Base-by-base conservation (phyloP, 92 coral and sea anemone species). In the Heliopora coerulea region DNA sequence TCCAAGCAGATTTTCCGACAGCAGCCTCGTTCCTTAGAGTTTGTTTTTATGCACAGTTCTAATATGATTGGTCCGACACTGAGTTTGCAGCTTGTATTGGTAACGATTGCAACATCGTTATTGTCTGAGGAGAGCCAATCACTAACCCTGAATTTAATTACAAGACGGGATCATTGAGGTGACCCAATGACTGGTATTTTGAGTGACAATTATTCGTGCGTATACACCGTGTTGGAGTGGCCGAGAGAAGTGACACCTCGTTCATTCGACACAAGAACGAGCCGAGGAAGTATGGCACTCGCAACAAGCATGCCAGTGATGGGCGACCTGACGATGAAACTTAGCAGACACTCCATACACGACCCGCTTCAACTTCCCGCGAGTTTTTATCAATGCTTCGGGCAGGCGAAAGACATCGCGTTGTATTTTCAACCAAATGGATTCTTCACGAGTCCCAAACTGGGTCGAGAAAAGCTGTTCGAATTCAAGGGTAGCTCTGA, bases 171-270 rank as follows among this genome's bases (percentile, higher is more conserved):
- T 70, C 77, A 70, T 57, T 54, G 64, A 56, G 48, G 77, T 52
- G 62, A 56, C 61, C 61, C 61, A 56, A 48, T 70, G 63, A 52
- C 77, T 70, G 77, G 77, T 70, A 58, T 52, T 70, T 29, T 57
- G 42, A 29, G 63, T 70, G 63, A 70, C 63, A 52, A 70, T 70
- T 70, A 70, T 56, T 70, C 77, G 60, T 54, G 77, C 77, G 63
- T 54, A 35, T 31, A 50, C 77, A 37, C 33, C 42, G 26, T 56
- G 31, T 23, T 8, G 15, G 28, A 56, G 28, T 31, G 33, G 3
- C 61, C 61, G 29, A 23, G 13, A 23, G 33, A 56, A 17, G 20
- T 6, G 58, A 50, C 58, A n/a, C 58, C 21, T 17, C 7, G 21
- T 17, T 23, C 52, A 46, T 10, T 46, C 52, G n/a, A 46, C 52